A percentile compares a stretch with the other conserved stretches of the same genome.
These are phyloP conservation scores for Phyllopteryx taeniolatus DNA, from an alignment of 2,113 vertebrate species.

Conservation along the genomic window DNA sequence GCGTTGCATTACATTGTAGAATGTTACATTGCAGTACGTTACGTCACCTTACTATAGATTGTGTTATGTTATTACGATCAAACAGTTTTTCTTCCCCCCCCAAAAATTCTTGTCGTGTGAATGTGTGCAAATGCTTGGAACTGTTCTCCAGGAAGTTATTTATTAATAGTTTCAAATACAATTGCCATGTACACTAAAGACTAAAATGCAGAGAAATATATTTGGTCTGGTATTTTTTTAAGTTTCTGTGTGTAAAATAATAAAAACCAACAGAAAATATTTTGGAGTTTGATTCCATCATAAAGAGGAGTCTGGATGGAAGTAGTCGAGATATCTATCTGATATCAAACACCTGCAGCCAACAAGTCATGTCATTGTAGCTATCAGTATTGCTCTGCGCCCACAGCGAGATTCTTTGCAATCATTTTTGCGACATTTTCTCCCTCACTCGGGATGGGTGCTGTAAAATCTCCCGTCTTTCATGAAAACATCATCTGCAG, in stretches of 20 bases:
- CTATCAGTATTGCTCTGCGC: slow-evolving; percentile 10
- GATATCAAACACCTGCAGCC: slow-evolving; percentile 6
- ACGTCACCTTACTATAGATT: too few species aligned
- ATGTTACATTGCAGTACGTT: too few species aligned
- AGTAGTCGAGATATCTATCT: not conserved
- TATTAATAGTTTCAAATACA: too few species aligned
- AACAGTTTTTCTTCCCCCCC: too few species aligned
- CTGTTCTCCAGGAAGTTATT: too few species aligned
- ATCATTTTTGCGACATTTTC: slow-evolving; percentile 5
- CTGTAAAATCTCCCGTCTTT: slow-evolving; percentile 6
- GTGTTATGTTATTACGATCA: too few species aligned
- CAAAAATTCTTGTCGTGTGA: too few species aligned
- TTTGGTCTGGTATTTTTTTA: not conserved
- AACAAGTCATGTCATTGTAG: not conserved
- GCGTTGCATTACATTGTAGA: too few species aligned
- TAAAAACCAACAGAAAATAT: not conserved
- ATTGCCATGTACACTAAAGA: too few species aligned
- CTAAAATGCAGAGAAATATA: too few species aligned
- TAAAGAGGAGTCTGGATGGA: not conserved
- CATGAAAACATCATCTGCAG: slow-evolving; percentile 6
- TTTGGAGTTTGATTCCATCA: not conserved
- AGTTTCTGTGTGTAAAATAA: not conserved
- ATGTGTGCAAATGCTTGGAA: too few species aligned
- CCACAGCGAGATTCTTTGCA: slow-evolving; percentile 4
- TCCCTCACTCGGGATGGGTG: slow-evolving; percentile 4